Base-by-base conservation (phyloP, 2,888 invertebrate genomes). In the Andrena dorsata region DNA sequence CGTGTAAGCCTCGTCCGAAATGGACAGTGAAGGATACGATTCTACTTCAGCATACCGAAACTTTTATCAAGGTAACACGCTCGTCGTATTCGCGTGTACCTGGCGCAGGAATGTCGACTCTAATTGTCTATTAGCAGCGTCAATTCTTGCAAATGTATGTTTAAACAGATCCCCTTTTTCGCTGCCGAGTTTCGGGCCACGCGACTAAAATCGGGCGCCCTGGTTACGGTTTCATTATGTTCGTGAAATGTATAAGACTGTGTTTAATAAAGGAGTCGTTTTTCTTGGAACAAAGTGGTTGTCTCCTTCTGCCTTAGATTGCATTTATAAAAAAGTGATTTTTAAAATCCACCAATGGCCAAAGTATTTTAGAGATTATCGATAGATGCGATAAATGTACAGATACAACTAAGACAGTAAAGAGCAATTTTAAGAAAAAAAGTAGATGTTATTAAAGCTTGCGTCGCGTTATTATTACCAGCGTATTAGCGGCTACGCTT, bases 211-310 rank as follows among this genome's bases (percentile, higher is more conserved):
- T 79, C 61, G 47, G 53, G 32, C 58, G 51, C 70, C 58, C 41
- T 41, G 56, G 53, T 23, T 80, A 68, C 60, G 60, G 71, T 76
- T 71, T 77, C 65, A 80, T 63, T 87, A 83, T 89, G 83, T 83
- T 86, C 83, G 83, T 74, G 61, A 79, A 80, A 82, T 87, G 85
- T 90, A 90, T 81, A 91, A 91, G 92, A 91, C 90, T 91, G 91
- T 90, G 83, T 92, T 92, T 89, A 92, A 92, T 91, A 91, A 92
- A 92, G 83, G 72, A 84, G 72, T 83, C 86, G 80, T 88, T 89
- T 88, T 86, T 89, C 89, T 88, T 84, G 76, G 35, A 86, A 80
- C 2, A 28, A 20, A 2, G 1, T 10, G n/a, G 49, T n/a, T 8
- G 26, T 30, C 20, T n/a, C 3, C 47, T 70, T 23, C 28, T 5